Evolutionary conservation across 2,888 invertebrate genomes (phyloP).

Genomic region (Amphipoea lucens): DNA sequence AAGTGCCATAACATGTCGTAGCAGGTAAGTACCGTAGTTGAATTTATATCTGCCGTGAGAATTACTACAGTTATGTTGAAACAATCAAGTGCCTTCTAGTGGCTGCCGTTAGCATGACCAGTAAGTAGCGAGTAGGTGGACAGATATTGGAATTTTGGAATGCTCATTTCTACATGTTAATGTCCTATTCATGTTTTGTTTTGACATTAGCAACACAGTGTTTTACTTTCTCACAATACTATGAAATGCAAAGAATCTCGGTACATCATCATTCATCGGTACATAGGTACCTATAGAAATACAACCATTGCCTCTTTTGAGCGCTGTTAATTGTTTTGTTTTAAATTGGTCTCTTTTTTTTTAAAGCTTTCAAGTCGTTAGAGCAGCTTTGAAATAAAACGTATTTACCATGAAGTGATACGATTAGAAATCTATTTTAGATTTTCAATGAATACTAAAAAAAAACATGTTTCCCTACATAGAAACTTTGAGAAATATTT

Average conservation of each 20-base stretch:
- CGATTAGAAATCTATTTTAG: neutral
- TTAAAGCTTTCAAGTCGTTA: neutral
- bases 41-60: slow-evolving; percentile 70
- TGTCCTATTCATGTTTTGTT: slow-evolving; percentile 29
- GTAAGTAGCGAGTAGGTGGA: slow-evolving; percentile 68
- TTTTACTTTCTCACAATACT: slow-evolving; percentile 11
- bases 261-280: neutral
- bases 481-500: neutral
- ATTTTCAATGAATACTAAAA: neutral
- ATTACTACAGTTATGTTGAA: slow-evolving; percentile 52
- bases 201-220: slow-evolving; percentile 6
- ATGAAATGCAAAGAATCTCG: neutral
- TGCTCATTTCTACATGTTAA: slow-evolving; percentile 21
- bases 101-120: slow-evolving; percentile 52
- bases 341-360: neutral
- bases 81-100: slow-evolving; percentile 63
- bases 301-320: neutral
- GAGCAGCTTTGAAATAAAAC: neutral
- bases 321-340: neutral
- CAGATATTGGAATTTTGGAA: slow-evolving; percentile 32
- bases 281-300: neutral
- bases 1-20: slow-evolving; percentile 72
- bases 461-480: neutral
- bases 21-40: slow-evolving; percentile 71
- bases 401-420: neutral